Conservation (phyloP, 2,113 vertebrate species). For the Haemorhous mexicanus region DNA sequence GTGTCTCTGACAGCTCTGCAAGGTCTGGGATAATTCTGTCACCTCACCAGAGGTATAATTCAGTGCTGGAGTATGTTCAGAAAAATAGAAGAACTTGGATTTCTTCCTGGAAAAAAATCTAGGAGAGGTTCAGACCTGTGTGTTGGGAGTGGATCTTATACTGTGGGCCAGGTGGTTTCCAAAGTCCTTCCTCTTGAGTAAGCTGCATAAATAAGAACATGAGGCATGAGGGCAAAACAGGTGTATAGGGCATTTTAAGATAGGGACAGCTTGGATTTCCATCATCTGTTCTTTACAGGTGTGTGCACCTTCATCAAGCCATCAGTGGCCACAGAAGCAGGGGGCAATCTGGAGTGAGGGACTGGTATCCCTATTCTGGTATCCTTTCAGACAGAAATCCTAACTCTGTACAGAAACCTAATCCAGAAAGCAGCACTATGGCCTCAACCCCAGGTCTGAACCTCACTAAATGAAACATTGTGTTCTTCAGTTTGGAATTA, state of each 20-base stretch:
- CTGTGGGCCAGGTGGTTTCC: background rate
- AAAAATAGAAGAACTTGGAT: background rate
- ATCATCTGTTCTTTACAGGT: background rate
- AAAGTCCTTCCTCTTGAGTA: background rate
- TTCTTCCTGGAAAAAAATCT: background rate
- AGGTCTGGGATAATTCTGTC: background rate
- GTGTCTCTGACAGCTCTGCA: background rate
- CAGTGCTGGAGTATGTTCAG: background rate
- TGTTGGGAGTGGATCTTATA: background rate
- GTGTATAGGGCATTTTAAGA: background rate
- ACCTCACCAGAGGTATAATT: background rate
- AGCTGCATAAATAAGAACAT: background rate
- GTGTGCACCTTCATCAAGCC: background rate
- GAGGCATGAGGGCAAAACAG: background rate
- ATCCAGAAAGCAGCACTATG: background rate
- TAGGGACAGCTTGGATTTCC: background rate
- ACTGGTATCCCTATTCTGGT: accelerated
- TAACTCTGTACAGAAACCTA: background rate
- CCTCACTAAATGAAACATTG: background rate
- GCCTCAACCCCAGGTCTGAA: background rate
- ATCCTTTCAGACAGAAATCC: background rate
- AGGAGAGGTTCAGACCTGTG: background rate
- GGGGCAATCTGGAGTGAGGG: background rate
- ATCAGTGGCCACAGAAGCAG: background rate
- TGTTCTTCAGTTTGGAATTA: background rate